Percentiles rank a stretch among this genome's conserved stretches.
Conservation (phyloP, 1,140 invertebrate species). For the Onthophagus taurus region DNA sequence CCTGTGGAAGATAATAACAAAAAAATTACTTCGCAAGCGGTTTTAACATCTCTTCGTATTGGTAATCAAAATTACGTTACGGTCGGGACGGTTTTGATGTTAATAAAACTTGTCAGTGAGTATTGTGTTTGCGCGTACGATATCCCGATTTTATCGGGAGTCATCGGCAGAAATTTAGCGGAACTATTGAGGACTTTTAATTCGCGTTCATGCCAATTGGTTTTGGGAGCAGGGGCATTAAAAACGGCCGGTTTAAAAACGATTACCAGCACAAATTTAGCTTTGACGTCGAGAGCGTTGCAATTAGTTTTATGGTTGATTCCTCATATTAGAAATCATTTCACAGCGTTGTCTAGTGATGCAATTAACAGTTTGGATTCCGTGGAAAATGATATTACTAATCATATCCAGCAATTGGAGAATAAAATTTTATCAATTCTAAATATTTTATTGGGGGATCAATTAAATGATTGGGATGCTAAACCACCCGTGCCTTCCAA, state of each 20-base stretch:
- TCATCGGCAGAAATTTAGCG: conserved; percentile 68
- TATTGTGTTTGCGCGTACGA: conserved; percentile 75
- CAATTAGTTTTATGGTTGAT: conserved; percentile 70
- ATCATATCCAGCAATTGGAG: conserved; percentile 87
- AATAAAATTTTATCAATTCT: conserved; percentile 86
- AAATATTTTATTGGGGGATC: conserved; percentile 65
- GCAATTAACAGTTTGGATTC: conserved; percentile 44
- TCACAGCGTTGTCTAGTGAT: conserved; percentile 43
- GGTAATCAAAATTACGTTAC: conserved; percentile 77
- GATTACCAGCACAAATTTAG: conserved; percentile 91
- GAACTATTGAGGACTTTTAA: conserved; percentile 87
- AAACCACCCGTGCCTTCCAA: conserved; percentile 90
- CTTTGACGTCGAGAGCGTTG: conserved; percentile 80
- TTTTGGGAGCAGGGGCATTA: conserved; percentile 90
- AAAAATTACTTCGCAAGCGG: conserved; percentile 11
- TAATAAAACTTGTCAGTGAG: conserved; percentile 80
- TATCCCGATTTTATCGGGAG: conserved; percentile 53
- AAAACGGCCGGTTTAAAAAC: conserved; percentile 91
- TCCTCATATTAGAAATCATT: conserved; percentile 58
- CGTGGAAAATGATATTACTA: conserved; percentile 69
- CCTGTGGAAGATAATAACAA: conserved; percentile 19
- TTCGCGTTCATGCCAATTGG: conserved; percentile 85
- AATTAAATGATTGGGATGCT: conserved; percentile 80
- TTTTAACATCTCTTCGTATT: conserved; percentile 52
- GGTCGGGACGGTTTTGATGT: conserved; percentile 73